phyloP scores from a whole-genome alignment of 2,888 invertebrate genomes.

The Tetragonula carbonaria region DNA sequence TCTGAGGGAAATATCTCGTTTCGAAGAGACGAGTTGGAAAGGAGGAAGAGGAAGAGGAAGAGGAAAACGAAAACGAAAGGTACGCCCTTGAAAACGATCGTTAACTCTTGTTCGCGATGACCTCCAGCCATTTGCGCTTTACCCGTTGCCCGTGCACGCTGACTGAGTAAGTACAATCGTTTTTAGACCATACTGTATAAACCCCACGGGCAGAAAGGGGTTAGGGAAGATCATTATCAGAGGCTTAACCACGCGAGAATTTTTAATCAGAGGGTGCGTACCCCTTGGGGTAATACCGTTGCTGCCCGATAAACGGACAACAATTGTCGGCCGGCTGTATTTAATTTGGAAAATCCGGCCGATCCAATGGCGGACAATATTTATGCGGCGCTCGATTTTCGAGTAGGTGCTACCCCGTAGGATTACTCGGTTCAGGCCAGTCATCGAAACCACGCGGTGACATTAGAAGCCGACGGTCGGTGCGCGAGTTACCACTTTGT shows the following conservation, averaged over 20 bases:
- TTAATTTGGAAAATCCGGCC: slow-evolving; percentile 55
- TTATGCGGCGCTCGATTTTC: slow-evolving; percentile 66
- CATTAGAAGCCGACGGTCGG: slow-evolving; percentile 67
- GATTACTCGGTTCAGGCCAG: slow-evolving; percentile 74
- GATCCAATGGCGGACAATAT: slow-evolving; percentile 70
- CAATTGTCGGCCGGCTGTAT: slow-evolving; percentile 76
- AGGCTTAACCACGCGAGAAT: slow-evolving; percentile 84
- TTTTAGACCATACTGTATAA: slow-evolving; percentile 80
- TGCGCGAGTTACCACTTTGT: slow-evolving; percentile 67
- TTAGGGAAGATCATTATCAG: slow-evolving; percentile 84
- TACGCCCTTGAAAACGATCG: slow-evolving; percentile 72
- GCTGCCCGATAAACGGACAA: slow-evolving; percentile 76
- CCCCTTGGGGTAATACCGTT: slow-evolving; percentile 82
- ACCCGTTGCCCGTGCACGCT: slow-evolving; percentile 74
- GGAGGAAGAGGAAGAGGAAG: slow-evolving; percentile 13
- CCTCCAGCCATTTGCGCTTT: slow-evolving; percentile 80
- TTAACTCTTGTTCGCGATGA: slow-evolving; percentile 79
- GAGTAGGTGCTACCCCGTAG: slow-evolving; percentile 75
- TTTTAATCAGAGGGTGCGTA: slow-evolving; percentile 84
- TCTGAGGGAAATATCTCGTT: too few relatives aligned
- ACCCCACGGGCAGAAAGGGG: slow-evolving; percentile 80
- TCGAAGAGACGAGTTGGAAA: background rate
- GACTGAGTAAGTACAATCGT: slow-evolving; percentile 82
- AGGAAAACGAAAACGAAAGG: slow-evolving; percentile 28
- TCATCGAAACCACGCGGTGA: slow-evolving; percentile 77